A percentile compares a stretch with the other conserved stretches of the same genome.
Conservation (phyloP, 2,797 vertebrate genomes). For the Anolis apletophallus region DNA sequence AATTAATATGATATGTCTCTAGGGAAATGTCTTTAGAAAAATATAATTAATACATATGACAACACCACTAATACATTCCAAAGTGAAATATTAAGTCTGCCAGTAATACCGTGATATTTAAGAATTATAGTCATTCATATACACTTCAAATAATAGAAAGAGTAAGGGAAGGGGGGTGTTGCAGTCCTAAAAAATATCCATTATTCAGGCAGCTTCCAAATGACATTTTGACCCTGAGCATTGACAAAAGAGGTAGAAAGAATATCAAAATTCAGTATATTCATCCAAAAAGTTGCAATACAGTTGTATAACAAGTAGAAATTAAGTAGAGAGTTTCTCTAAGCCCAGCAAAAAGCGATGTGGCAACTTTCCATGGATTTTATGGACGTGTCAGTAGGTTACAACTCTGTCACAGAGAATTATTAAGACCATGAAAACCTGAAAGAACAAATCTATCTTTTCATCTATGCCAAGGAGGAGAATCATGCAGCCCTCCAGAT, state of each 20-base stretch:
- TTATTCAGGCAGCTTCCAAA: background rate
- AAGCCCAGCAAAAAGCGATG: background rate
- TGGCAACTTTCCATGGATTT: background rate
- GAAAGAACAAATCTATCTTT: background rate
- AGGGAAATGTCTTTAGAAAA: background rate
- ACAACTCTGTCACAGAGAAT: background rate
- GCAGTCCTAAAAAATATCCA: background rate
- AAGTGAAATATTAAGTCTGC: constrained; percentile 9
- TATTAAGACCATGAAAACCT: background rate
- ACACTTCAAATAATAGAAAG: background rate
- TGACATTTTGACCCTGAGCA: accelerated
- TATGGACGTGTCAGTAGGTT: background rate
- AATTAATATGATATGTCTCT: constrained; percentile 11
- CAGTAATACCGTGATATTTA: constrained; percentile 17
- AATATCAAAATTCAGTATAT: background rate
- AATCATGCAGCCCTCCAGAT: too few species aligned
- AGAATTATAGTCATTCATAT: constrained; percentile 2
- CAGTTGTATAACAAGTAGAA: background rate
- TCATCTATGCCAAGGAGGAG: background rate
- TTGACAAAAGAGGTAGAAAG: background rate
- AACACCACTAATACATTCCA: constrained; percentile 18
- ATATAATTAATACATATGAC: background rate
- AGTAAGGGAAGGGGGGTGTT: background rate
- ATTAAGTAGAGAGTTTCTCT: background rate
- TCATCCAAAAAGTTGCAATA: background rate